A percentile compares a stretch with the other conserved stretches of the same genome.
phyloP scores from a whole-genome alignment of 2,888 invertebrate species.

The Phengaris arion region DNA sequence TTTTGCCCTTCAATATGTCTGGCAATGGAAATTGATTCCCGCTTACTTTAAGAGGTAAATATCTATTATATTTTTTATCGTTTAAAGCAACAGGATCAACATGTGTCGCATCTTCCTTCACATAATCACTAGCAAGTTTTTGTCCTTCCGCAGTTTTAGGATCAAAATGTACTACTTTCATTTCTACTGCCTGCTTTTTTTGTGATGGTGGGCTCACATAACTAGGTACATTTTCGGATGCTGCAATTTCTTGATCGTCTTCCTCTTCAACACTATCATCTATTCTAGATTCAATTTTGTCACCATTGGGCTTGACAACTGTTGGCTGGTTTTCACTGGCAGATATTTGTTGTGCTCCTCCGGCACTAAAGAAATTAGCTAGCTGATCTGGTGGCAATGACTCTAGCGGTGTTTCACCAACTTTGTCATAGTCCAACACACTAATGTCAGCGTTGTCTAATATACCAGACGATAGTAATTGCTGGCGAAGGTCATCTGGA shows the following conservation, averaged over 20 bases:
- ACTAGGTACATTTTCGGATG: slow-evolving; percentile 73
- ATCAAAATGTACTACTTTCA: slow-evolving; percentile 92
- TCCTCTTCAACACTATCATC: slow-evolving; percentile 64
- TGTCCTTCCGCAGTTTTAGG: slow-evolving; percentile 86
- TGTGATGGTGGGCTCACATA: slow-evolving; percentile 58
- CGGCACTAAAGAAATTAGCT: slow-evolving; percentile 92
- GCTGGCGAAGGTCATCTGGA: slow-evolving; percentile 90
- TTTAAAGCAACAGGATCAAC: slow-evolving; percentile 87
- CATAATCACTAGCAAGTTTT: slow-evolving; percentile 84
- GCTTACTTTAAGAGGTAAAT: slow-evolving; percentile 90
- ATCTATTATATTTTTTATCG: slow-evolving; percentile 88
- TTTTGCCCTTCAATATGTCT: slow-evolving; percentile 86
- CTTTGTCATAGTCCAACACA: slow-evolving; percentile 91
- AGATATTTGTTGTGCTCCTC: slow-evolving; percentile 86
- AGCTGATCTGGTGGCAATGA: slow-evolving; percentile 91
- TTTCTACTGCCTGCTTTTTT: slow-evolving; percentile 83
- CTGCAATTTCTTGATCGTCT: slow-evolving; percentile 79
- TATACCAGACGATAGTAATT: slow-evolving; percentile 90
- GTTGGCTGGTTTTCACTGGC: slow-evolving; percentile 85
- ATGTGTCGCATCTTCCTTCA: slow-evolving; percentile 85
- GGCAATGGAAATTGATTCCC: slow-evolving; percentile 92
- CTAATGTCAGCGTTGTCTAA: slow-evolving; percentile 93
- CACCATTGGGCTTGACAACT: slow-evolving; percentile 82
- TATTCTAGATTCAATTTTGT: slow-evolving; percentile 73
- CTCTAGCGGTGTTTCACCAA: slow-evolving; percentile 90